Evolutionary conservation across 2,888 invertebrate species (phyloP), one percentile per base, ranked within the genome.

Genomic region (Leptothorax acervorum): DNA sequence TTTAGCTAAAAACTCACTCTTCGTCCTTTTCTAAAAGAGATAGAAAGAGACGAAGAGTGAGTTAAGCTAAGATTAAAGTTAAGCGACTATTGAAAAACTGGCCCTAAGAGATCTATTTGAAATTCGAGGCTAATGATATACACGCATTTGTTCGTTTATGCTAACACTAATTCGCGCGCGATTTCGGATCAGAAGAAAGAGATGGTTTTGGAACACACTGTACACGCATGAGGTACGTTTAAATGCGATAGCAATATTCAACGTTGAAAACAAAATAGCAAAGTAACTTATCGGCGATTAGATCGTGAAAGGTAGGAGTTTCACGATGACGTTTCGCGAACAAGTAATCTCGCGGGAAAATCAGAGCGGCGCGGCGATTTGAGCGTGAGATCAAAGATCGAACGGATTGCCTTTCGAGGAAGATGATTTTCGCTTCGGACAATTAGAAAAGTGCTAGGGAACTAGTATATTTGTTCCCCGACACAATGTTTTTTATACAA

Each of bases 401-500:
- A 66, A 28, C n/a, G 23, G 12, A 45, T 35, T 71, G 23, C 35
- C 18, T 11, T 35, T 60, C 12, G 42, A 23, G 35, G 23, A 23
- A 39, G 48, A 57, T 3, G 31, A 71, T n/a, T 60, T 60, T 42
- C 28, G 8, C 1, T 5, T 12, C 9, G 31, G 1, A 8, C 31
- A 18, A 18, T 28, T 51, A 31, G 18, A 57, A 23, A 45, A 23
- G 9, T 8, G 1, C 1, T 2, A 3, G 42, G 9, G 31, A 68
- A 23, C n/a, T 3, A 11, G 9, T 53, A 42, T 31, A 23, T 48
- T 23, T 23, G 15, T 15, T 4, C 1, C 2, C 1, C n/a, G 66
- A 55, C 51, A 70, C 23, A 23, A 23, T 23, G 84, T 90, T 87
- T 88, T 88, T 90, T 86, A 82, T 87, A 87, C 85, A 88, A 89